Base-by-base conservation (phyloP, 2,888 invertebrate species). In the Dichetophora obliterata region DNA sequence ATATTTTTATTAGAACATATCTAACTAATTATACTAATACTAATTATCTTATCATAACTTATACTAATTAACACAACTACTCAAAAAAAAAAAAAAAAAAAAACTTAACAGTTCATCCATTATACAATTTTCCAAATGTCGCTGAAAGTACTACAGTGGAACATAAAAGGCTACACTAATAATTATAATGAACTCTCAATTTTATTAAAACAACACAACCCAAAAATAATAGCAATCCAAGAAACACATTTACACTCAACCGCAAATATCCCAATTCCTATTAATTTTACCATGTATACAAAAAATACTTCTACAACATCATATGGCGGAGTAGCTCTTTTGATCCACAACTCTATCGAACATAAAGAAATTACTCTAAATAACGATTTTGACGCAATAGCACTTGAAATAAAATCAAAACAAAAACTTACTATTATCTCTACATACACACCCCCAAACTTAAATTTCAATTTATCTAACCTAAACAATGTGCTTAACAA, bases 341-440 rank as follows among this genome's bases (percentile, higher is more conserved):
- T 75, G 16, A 59, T 75, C 6, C 75, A 75, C 50, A 61, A 69
- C 24, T 75, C 70, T 2, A n/a, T 75, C 0, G 63, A 75, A 52
- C 54, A 63, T 61, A 27, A 31, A 48, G 11, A 16, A 31, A 37
- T 68, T 27, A 34, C 27, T 14, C 22, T 75, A 6, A 75, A 24
- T 48, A 75, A 48, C 31, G 75, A 70, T 8, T 43, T 75, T 75
- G 75, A 69, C 6, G 31, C 70, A 19, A 31, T 70, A 50, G 69
- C 61, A 6, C 19, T 63, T 1, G 52, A 50, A 70, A 50, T 75
- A 11, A 11, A 61, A 37, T 24, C 70, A 22, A 63, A 31, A 27
- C 16, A 31, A 61, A 75, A 69, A 70, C 37, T 68, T n/a, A 63
- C 70, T n/a, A 11, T 75, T 5, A 19, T 75, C 9, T 52, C 61